Conservation (phyloP, 2,888 invertebrate genomes). For the Caenorhabditis sp. region DNA sequence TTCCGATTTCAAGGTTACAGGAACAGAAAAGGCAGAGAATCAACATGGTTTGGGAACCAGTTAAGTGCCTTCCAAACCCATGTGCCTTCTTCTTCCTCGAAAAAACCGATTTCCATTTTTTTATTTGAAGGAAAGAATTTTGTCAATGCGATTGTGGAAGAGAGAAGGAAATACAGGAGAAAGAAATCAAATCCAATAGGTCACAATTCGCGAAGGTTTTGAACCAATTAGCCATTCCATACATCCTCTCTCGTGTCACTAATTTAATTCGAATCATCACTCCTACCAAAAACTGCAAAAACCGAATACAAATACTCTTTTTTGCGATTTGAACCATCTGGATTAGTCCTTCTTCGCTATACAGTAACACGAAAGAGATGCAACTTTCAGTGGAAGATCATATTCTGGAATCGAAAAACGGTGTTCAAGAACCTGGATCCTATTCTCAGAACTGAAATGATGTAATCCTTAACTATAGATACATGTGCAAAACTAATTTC, state of each 20-base stretch:
- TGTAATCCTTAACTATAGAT: no score
- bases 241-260: constrained; percentile 33
- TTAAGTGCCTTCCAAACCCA: constrained; percentile 20
- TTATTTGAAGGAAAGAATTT: not conserved
- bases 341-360: constrained; percentile 24
- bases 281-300: constrained; percentile 46
- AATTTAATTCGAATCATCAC: constrained; percentile 55
- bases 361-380: not conserved
- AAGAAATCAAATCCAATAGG: constrained; percentile 53
- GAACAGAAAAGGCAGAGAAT: constrained; percentile 17
- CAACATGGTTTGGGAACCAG: constrained; percentile 15
- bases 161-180: not conserved
- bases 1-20: constrained; percentile 26
- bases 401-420: no score
- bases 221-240: constrained; percentile 57
- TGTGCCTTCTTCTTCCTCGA: constrained; percentile 6
- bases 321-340: constrained; percentile 27
- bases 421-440: no score
- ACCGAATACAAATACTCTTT: constrained; percentile 8
- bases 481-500: no score
- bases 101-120: constrained; percentile 12
- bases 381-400: no score
- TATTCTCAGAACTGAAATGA: not conserved
- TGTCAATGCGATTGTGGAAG: constrained; percentile 31
- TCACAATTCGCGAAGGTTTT: constrained; percentile 41